phyloP scores from a whole-genome alignment of 2,113 vertebrate species.

The Pteropus alecto region DNA sequence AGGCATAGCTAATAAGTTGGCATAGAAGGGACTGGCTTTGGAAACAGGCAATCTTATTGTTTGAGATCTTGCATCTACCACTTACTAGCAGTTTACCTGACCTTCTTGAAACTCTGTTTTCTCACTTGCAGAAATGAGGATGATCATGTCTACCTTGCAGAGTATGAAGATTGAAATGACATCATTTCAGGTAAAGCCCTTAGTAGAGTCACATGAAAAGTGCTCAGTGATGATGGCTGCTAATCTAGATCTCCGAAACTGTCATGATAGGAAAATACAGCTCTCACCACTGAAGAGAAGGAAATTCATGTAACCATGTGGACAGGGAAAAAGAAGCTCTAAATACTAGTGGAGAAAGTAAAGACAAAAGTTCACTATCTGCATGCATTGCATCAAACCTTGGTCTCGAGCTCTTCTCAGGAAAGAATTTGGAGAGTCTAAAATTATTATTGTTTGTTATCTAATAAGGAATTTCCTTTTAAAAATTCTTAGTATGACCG shows the following conservation, averaged over 20 bases:
- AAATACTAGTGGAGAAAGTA: neutral
- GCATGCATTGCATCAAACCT: neutral
- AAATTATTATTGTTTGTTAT: neutral
- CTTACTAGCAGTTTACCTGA: neutral
- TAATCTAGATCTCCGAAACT: neutral
- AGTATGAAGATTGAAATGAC: neutral
- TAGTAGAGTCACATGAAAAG: neutral
- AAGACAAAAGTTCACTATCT: neutral
- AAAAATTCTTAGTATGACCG: neutral
- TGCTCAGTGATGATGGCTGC: neutral
- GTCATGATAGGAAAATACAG: neutral
- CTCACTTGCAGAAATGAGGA: neutral
- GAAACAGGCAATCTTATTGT: neutral
- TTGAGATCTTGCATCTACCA: neutral
- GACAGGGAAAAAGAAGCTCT: neutral
- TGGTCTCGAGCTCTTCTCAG: neutral
- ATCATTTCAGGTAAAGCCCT: neutral
- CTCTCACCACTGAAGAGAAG: neutral
- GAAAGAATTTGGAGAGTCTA: neutral
- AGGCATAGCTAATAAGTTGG: neutral
- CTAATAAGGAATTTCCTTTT: neutral
- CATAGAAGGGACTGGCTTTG: neutral
- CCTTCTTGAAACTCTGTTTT: neutral
- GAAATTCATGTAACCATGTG: too few species aligned
- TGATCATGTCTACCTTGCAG: neutral